Conservation (phyloP, 1,140 invertebrate genomes). For the Pararge aegeria region DNA sequence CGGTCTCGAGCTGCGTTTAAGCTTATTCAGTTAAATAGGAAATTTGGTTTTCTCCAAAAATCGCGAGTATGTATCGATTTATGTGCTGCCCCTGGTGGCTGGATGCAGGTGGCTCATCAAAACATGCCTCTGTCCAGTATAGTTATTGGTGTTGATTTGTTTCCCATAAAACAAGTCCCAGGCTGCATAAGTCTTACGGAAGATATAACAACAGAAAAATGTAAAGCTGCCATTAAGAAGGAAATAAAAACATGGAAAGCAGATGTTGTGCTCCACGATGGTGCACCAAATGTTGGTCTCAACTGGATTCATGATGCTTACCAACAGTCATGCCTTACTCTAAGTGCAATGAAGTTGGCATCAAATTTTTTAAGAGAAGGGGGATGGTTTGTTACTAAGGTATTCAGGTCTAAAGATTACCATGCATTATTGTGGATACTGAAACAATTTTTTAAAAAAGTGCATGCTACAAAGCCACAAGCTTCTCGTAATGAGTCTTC, state of each 20-base stretch:
- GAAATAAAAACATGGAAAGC: conserved; percentile 98
- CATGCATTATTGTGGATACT: conserved; percentile 96
- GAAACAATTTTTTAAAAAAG: conserved; percentile 97
- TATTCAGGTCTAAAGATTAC: conserved; percentile 99
- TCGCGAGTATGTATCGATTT: conserved; percentile 98
- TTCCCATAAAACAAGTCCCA: conserved; percentile 95
- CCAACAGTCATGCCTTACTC: conserved; percentile 93
- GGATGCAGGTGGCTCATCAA: conserved; percentile 99
- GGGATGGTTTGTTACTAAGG: conserved; percentile 99
- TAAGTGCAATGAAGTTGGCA: conserved; percentile 96
- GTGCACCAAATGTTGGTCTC: conserved; percentile 98
- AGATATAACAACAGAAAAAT: conserved; percentile 98
- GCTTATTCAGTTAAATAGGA: conserved; percentile 97
- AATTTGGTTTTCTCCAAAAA: conserved; percentile 98
- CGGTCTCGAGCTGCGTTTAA: conserved; percentile 99
- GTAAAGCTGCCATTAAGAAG: conserved; percentile 87
- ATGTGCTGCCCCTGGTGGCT: conserved; percentile 99
- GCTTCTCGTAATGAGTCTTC: conserved; percentile 99
- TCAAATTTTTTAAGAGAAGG: conserved; percentile 95
- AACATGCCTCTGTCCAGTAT: conserved; percentile 98
- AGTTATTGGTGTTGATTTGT: conserved; percentile 97
- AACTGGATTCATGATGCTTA: conserved; percentile 99
- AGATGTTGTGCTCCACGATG: conserved; percentile 97
- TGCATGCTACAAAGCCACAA: conserved; percentile 98
- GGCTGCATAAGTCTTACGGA: conserved; percentile 94